Evolutionary conservation across 1,140 invertebrate species (phyloP), one percentile per base, ranked within the genome.

Genomic region (Eriosoma lanigerum): DNA sequence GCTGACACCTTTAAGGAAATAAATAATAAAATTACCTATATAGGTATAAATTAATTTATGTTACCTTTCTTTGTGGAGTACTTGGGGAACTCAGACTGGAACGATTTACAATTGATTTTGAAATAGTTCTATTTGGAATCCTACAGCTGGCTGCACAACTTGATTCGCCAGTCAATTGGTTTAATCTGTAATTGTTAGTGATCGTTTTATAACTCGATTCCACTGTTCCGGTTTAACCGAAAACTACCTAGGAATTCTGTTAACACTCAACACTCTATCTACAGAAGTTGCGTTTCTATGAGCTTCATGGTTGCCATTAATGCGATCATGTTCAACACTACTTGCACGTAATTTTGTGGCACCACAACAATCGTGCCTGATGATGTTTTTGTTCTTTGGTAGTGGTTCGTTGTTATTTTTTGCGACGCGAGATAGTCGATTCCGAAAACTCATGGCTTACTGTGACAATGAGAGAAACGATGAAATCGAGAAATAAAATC

Each of bases 381-480:
- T 48, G 13, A 48, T 62, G 56, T 48, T 78, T 62, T 62, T 78
- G 38, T 78, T 78, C 24, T 56, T 78, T 3, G 56, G n/a, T 21
- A 21, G 56, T 78, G 75, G 19, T 72, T 72, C 68, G 68, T 72
- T 72, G n/a, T 78, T 78, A 29, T 78, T 78, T 29, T 78, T 78
- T 13, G 75, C 54, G 44, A 15, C 75, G 21, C 75, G 75, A 56
- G 75, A 62, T 24, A 78, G 75, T 38, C 75, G 75, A 78, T 78
- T 78, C 75, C 75, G 75, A 78, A 19, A 78, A 78, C 75, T 78
- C 75, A 78, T 78, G 75, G 75, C 75, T 78, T 19, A 62, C 75
- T 78, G 9, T 26, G 38, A n/a, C 44, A 62, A 75, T 15, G 10
- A 38, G 54, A 76, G 44, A 44, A 48, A 46, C 9, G 24, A 17